A percentile compares a stretch with the other conserved stretches of the same genome.
Conservation (phyloP, 2,888 invertebrate genomes). For the Pedicia rivosa region DNA sequence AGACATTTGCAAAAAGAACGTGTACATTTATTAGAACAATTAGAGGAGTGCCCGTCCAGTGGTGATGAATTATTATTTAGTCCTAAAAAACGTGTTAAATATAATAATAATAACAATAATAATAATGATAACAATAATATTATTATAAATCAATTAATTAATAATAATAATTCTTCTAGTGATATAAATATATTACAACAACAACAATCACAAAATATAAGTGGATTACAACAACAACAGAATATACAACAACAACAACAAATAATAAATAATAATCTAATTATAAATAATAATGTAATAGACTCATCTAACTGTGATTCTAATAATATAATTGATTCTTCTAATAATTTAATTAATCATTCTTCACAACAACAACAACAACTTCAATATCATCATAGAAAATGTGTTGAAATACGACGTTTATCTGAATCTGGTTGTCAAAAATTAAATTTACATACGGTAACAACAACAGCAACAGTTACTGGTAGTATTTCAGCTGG, state of each 20-base stretch:
- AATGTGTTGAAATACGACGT: slow-evolving; percentile 34
- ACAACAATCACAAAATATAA: slow-evolving; percentile 2
- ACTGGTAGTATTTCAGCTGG: too few relatives aligned
- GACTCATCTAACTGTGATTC: slow-evolving; percentile 30
- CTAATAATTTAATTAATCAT: slow-evolving; percentile 3
- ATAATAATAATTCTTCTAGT: slow-evolving; percentile 1
- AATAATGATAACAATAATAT: neutral
- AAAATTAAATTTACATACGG: slow-evolving; percentile 5
- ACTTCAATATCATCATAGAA: slow-evolving; percentile 17
- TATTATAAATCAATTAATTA: neutral
- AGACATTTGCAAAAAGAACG: slow-evolving; percentile 53
- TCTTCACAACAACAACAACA: slow-evolving; percentile 3
- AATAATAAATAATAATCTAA: neutral
- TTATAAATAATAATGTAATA: slow-evolving; percentile 12
- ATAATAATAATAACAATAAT: slow-evolving; percentile 31
- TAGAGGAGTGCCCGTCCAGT: slow-evolving; percentile 53
- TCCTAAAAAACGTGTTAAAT: slow-evolving; percentile 48
- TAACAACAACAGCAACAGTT: slow-evolving; percentile 6
- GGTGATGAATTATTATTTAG: slow-evolving; percentile 45
- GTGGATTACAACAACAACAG: slow-evolving; percentile 1
- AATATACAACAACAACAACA: slow-evolving; percentile 1
- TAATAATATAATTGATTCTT: slow-evolving; percentile 4
- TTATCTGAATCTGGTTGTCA: slow-evolving; percentile 28
- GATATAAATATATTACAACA: too few relatives aligned
- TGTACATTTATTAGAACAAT: slow-evolving; percentile 49